Evolutionary conservation across 2,113 vertebrate species (phyloP), one percentile per base, ranked within the genome.

Genomic region (Calyptomena viridis): DNA sequence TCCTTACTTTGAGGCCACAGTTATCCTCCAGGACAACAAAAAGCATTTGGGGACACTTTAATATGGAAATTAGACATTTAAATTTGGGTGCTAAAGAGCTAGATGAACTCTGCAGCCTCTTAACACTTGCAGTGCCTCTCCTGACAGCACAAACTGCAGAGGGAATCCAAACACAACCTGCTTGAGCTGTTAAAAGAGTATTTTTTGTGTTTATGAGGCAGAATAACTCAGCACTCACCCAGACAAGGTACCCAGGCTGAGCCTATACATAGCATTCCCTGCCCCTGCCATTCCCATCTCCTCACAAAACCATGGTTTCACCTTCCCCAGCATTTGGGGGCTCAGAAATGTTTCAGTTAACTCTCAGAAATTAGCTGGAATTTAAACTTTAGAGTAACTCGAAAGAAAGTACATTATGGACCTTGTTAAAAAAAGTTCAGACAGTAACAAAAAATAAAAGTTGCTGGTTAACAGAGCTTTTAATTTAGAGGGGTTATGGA

Each of bases 211-310:
- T 59, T 55, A 37, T 0, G 6, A 74, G 33, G 73, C 40, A 82
- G n/a, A n/a, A n/a, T n/a, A n/a, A n/a, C 59, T 21, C 55, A 19
- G 53, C 14, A 8, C 74, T 76, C 47, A 71, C n/a, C n/a, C 71
- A 56, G 33, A 27, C 3, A 63, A n/a, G 23, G 31, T 30, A 39
- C 39, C 11, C 6, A 37, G 56, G 25, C n/a, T 20, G 22, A 89
- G 53, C 71, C 78, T 40, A 25, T 3, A 5, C 24, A 30, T 37
- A 58, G 30, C 14, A n/a, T n/a, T n/a, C n/a, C 64, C 73, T 5
- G 3, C 19, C 39, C 52, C 52, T 78, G 60, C 35, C n/a, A 8
- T 6, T 44, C 72, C 76, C 64, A 76, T 0, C 0, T 14, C 74
- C 60, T 75, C 87, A 59, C 13, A 59, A 60, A 84, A 8, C 33